These are phyloP conservation scores for Microcebus murinus DNA, from an alignment of 2,113 vertebrate species.

Conservation along the genomic window DNA sequence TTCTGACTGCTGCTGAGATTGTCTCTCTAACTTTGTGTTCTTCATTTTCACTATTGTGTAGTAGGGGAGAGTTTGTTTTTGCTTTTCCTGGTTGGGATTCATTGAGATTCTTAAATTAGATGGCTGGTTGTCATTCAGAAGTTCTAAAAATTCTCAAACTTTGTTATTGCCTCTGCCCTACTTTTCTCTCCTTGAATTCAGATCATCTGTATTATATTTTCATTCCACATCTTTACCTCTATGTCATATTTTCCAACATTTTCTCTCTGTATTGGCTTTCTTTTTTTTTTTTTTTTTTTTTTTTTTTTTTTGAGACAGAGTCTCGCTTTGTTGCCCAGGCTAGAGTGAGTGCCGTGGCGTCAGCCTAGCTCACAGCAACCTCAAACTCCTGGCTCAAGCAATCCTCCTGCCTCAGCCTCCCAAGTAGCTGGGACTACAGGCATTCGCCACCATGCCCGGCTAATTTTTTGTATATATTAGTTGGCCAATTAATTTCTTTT, in stretches of 20 bases:
- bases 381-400: no score
- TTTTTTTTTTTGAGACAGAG: no score
- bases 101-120: not conserved
- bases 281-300: no score
- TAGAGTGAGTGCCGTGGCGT: no score
- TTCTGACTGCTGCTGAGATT: not conserved
- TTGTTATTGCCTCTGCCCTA: not conserved
- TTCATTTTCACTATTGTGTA: accelerated
- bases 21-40: not conserved
- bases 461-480: no score
- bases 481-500: no score
- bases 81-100: not conserved
- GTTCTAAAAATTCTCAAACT: not conserved
- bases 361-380: no score
- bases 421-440: no score
- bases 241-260: not conserved
- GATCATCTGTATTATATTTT: accelerated
- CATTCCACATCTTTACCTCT: not conserved
- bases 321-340: no score
- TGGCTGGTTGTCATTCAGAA: not conserved
- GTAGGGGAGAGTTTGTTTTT: not conserved
- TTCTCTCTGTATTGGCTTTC: not conserved
- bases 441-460: no score
- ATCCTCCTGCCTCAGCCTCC: no score
- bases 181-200: no score